phyloP scores from a whole-genome alignment of 2,113 vertebrate genomes.

The Guaruba guarouba region DNA sequence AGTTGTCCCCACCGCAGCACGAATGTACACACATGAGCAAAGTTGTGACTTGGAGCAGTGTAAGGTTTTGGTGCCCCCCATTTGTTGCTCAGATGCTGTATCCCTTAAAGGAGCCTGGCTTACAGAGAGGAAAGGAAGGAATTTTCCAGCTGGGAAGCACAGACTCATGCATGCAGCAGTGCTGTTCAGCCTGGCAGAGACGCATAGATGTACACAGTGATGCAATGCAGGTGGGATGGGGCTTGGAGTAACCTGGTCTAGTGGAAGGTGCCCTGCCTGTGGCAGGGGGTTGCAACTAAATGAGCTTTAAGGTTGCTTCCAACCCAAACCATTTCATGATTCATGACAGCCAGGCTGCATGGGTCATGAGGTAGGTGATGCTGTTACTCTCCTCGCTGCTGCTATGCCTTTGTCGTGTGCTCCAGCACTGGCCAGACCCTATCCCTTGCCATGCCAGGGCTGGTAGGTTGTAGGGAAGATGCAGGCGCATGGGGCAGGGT shows the following conservation, averaged over 20 bases:
- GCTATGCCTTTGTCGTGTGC: accelerated
- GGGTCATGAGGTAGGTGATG: accelerated
- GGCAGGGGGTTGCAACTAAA: neutral
- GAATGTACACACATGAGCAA: accelerated
- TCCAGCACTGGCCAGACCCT: accelerated
- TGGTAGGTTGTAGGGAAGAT: accelerated
- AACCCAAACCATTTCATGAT: neutral
- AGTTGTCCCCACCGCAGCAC: accelerated
- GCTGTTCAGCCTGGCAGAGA: accelerated
- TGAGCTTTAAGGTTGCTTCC: neutral
- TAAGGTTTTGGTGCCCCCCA: neutral
- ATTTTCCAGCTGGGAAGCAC: neutral
- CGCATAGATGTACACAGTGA: accelerated
- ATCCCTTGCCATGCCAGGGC: accelerated
- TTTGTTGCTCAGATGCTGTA: neutral
- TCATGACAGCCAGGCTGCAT: neutral
- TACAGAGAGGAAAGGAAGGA: neutral
- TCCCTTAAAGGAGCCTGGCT: neutral
- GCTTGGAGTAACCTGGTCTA: neutral
- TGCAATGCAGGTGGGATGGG: neutral
- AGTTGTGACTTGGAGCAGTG: neutral
- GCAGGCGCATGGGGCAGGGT: accelerated
- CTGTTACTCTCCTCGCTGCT: accelerated
- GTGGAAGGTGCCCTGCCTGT: no score
- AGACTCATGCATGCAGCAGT: neutral